phyloP scores from a whole-genome alignment of 2,888 invertebrate genomes.

The Eupithecia abbreviata region DNA sequence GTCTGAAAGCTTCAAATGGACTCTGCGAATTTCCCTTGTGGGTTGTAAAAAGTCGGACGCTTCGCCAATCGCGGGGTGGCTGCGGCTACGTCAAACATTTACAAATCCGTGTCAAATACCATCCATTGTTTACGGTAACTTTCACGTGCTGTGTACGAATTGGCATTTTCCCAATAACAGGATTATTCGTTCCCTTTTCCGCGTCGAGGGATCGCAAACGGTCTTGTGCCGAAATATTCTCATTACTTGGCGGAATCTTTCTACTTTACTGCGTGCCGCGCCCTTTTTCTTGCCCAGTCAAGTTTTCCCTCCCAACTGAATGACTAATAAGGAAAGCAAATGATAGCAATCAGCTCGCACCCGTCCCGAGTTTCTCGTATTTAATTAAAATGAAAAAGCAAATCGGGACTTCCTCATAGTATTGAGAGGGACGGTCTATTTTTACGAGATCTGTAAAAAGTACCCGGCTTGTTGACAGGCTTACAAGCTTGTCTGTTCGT shows the following conservation, averaged over 20 bases:
- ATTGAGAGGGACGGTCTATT: conserved; percentile 37
- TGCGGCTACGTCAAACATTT: conserved; percentile 57
- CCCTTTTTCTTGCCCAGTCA: conserved; percentile 68
- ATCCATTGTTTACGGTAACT: conserved; percentile 61
- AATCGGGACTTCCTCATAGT: conserved; percentile 34
- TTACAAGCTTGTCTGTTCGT: conserved; percentile 64
- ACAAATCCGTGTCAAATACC: conserved; percentile 64
- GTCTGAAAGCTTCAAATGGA: conserved; percentile 64
- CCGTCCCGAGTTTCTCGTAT: conserved; percentile 54
- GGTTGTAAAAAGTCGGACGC: conserved; percentile 71
- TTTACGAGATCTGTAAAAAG: conserved; percentile 48
- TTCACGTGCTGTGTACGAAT: conserved; percentile 48
- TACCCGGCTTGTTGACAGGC: conserved; percentile 58
- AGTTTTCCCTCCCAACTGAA: conserved; percentile 70
- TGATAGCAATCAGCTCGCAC: conserved; percentile 68
- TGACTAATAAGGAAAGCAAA: conserved; percentile 75
- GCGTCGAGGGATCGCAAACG: conserved; percentile 61
- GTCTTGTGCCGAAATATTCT: conserved; percentile 71
- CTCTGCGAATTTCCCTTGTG: conserved; percentile 79
- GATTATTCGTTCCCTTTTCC: conserved; percentile 59
- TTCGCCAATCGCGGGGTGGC: conserved; percentile 66
- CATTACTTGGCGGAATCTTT: conserved; percentile 73
- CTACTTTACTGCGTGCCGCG: conserved; percentile 66
- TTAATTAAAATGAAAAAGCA: conserved; percentile 67
- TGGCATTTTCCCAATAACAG: conserved; percentile 58